Conservation (phyloP, 2,113 vertebrate species). For the Grantiella picta region DNA sequence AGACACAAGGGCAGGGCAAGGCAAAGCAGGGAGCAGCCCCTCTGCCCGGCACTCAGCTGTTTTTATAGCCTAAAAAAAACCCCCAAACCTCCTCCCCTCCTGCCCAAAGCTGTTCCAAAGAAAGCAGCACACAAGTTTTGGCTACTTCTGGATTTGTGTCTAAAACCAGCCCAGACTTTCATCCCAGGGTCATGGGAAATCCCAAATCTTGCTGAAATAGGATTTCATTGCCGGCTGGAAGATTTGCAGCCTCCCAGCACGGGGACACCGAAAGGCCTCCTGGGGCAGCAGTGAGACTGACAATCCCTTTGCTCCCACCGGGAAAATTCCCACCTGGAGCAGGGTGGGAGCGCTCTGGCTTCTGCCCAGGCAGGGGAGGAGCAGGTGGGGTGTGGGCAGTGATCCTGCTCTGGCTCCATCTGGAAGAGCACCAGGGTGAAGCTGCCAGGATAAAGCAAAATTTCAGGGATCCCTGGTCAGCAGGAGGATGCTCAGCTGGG, state of each 20-base stretch:
- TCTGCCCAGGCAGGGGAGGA: neutral
- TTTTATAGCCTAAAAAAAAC: neutral
- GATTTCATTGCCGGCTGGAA: neutral
- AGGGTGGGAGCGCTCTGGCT: neutral
- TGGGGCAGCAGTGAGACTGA: neutral
- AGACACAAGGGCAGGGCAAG: neutral
- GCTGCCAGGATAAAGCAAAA: neutral
- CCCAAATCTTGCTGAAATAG: neutral
- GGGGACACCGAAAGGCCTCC: neutral
- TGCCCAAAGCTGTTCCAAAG: neutral
- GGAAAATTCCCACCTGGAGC: neutral
- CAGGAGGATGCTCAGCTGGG: neutral
- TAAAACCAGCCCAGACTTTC: neutral
- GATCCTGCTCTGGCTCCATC: rapidly evolving
- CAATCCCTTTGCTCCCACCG: neutral
- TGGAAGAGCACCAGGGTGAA: neutral
- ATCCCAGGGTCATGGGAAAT: neutral
- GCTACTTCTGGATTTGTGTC: neutral
- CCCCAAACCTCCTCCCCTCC: neutral
- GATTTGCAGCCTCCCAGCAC: neutral
- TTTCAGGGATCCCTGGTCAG: neutral
- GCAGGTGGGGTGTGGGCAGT: neutral
- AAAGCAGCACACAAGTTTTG: neutral
- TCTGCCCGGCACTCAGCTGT: neutral
- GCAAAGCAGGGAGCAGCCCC: neutral